Percentiles rank a stretch among this genome's conserved stretches.
Conservation (phyloP, 2,113 vertebrate genomes). For the Procapra przewalskii region DNA sequence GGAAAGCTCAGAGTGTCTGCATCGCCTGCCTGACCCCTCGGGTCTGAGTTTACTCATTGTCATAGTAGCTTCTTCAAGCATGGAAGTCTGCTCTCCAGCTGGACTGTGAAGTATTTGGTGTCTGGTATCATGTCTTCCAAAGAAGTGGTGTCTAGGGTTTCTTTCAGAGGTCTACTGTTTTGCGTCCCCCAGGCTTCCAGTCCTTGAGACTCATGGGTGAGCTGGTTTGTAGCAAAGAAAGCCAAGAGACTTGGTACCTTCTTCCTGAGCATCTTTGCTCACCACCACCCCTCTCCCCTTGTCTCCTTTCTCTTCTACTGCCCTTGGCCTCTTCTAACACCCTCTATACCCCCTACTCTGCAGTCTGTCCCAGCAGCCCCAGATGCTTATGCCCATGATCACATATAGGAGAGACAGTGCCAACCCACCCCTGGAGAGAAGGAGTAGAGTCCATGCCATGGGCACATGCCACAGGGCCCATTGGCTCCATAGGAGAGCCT, state of each 20-base stretch:
- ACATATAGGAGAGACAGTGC: no score
- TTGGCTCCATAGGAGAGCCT: not conserved
- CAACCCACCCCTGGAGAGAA: not conserved
- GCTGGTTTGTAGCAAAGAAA: not conserved
- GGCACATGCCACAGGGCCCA: not conserved
- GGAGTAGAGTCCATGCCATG: not conserved
- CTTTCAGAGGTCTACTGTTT: not conserved
- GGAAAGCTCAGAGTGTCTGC: not conserved
- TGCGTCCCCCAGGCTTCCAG: not conserved
- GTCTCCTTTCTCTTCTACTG: not conserved
- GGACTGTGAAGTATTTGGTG: not conserved
- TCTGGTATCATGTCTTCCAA: not conserved
- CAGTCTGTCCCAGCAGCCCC: not conserved
- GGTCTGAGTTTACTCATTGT: not conserved
- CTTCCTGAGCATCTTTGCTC: not conserved
- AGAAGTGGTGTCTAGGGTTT: not conserved
- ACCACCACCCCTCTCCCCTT: rapidly evolving
- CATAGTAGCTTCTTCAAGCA: not conserved
- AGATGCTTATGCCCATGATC: not conserved
- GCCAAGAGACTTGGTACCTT: not conserved
- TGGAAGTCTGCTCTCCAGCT: not conserved
- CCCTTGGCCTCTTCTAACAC: not conserved
- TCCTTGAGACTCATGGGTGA: not conserved
- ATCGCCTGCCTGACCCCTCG: not conserved
- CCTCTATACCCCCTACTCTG: not conserved